These are phyloP conservation scores for Lucinisca nassula DNA, from an alignment of 2,888 invertebrate species.

Conservation along the genomic window DNA sequence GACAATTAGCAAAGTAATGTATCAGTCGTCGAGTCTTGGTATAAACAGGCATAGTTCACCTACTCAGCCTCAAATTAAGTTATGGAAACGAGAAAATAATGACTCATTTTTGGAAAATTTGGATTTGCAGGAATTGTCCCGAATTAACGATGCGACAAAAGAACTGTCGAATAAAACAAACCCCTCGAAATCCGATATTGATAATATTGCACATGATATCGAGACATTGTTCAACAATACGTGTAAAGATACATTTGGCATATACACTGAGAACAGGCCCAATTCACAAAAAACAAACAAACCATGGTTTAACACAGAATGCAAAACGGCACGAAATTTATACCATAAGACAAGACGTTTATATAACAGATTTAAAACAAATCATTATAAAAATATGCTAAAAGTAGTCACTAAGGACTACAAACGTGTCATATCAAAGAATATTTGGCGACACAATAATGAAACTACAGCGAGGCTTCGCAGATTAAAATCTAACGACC, in stretches of 20 bases:
- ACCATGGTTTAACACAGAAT: background rate
- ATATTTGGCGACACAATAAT: background rate
- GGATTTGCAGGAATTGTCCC: background rate
- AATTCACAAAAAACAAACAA: background rate
- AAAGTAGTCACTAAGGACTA: background rate
- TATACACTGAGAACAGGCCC: background rate
- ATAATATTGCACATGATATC: background rate
- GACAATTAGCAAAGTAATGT: background rate
- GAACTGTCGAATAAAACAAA: background rate
- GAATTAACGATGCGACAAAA: background rate
- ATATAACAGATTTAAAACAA: background rate
- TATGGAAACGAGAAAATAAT: background rate
- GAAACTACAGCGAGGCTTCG: background rate
- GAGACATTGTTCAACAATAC: background rate
- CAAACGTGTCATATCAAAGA: background rate
- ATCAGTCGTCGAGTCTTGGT: background rate
- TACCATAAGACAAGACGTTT: background rate
- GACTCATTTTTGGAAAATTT: background rate
- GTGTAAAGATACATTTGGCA: background rate
- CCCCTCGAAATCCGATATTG: background rate
- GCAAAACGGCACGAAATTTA: background rate
- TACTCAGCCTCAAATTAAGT: background rate
- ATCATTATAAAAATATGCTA: background rate
- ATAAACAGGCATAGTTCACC: background rate
- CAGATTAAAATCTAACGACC: background rate